Conservation (phyloP, 2,113 vertebrate genomes). For the Alectura lathami region DNA sequence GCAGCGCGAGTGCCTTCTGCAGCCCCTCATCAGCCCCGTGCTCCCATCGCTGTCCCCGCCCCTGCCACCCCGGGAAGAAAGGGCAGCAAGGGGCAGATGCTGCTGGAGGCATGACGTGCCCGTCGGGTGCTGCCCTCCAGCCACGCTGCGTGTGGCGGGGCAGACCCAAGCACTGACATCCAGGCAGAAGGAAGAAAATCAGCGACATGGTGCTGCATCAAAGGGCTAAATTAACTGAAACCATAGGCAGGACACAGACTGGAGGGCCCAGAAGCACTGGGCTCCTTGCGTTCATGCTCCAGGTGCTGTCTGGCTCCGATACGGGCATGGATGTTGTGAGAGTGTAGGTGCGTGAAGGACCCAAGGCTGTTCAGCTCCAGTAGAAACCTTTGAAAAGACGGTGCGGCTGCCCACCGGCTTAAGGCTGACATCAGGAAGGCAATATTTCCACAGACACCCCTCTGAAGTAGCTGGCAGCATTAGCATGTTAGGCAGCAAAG, state of each 20-base stretch:
- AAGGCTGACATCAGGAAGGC: neutral
- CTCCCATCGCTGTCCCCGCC: fast-evolving
- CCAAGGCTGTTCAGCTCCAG: neutral
- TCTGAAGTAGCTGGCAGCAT: neutral
- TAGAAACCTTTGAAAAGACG: neutral
- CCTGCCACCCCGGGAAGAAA: neutral
- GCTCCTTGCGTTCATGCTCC: neutral
- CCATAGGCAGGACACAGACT: neutral
- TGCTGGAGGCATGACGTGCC: fast-evolving
- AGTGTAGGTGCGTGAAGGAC: neutral
- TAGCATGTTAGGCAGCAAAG: neutral
- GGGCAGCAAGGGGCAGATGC: neutral
- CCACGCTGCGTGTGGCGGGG: fast-evolving
- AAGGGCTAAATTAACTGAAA: neutral
- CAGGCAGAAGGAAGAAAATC: neutral
- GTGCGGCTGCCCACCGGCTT: neutral
- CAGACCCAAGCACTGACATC: neutral
- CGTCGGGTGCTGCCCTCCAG: fast-evolving
- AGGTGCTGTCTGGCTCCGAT: neutral
- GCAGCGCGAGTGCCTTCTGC: fast-evolving
- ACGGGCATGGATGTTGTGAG: fast-evolving
- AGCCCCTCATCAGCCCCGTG: neutral
- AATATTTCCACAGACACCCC: neutral
- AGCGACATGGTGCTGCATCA: neutral
- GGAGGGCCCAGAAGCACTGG: neutral